Conservation (phyloP, 1,140 invertebrate genomes). For the Holotrichia oblita region DNA sequence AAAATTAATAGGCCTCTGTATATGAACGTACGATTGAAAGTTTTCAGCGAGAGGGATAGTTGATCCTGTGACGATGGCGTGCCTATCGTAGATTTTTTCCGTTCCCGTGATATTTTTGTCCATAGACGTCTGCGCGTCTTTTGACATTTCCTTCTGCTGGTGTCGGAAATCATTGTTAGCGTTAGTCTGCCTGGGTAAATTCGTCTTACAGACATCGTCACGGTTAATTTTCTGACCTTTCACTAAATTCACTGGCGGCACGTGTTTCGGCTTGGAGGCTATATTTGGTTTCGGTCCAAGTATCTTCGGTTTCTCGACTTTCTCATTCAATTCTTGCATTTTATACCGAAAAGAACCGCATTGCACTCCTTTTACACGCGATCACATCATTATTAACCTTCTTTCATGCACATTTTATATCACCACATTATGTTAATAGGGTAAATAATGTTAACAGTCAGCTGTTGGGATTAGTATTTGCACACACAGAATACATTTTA, state of each 20-base stretch:
- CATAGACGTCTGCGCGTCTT: constrained; percentile 7
- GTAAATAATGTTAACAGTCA: not conserved
- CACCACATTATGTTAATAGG: not conserved
- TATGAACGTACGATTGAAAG: constrained; percentile 22
- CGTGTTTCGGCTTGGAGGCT: constrained; percentile 58
- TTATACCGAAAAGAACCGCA: constrained; percentile 17
- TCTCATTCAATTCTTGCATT: constrained; percentile 39
- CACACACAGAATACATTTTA: not conserved
- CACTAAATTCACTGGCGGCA: constrained; percentile 54
- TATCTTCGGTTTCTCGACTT: constrained; percentile 55
- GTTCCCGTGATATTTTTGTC: not conserved
- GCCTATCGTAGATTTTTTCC: constrained; percentile 30
- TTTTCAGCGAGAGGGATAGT: not conserved
- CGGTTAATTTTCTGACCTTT: constrained; percentile 22
- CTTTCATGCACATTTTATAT: not conserved
- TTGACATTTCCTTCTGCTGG: constrained; percentile 46
- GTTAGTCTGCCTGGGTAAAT: not conserved
- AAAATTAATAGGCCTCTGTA: constrained; percentile 38
- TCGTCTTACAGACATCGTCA: constrained; percentile 24
- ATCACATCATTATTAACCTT: constrained; percentile 21
- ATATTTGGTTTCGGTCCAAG: constrained; percentile 58
- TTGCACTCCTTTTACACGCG: constrained; percentile 40
- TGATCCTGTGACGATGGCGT: not conserved
- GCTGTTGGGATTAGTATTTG: not conserved
- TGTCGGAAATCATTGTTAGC: constrained; percentile 27